These are phyloP conservation scores for Plecturocebus donacophilus DNA, from an alignment of 2,113 vertebrate genomes.

Conservation along the genomic window DNA sequence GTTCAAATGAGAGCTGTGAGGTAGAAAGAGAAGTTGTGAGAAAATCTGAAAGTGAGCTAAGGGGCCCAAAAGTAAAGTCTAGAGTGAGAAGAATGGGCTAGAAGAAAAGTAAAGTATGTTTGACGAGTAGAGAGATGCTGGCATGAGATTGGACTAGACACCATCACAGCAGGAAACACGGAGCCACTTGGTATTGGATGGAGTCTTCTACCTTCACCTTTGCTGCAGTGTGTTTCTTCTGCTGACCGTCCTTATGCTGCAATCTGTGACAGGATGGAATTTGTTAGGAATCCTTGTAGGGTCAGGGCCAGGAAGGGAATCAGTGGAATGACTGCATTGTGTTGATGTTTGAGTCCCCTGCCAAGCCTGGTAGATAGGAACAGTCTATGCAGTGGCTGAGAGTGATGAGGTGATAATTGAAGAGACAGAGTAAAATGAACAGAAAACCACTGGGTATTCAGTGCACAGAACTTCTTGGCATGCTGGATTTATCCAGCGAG, in stretches of 20 bases:
- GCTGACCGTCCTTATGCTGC: background rate
- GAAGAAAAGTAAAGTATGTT: background rate
- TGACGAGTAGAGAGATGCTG: background rate
- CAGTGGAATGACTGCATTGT: background rate
- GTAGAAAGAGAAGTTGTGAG: background rate
- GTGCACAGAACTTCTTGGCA: background rate
- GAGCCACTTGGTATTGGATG: background rate
- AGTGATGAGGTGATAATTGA: background rate
- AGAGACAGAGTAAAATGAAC: background rate
- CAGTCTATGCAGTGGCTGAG: background rate
- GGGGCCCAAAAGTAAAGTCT: fast-evolving
- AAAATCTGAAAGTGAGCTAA: background rate
- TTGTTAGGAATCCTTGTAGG: background rate
- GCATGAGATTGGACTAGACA: fast-evolving
- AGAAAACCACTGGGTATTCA: background rate
- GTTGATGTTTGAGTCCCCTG: background rate
- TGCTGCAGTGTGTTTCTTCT: background rate
- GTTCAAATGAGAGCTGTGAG: background rate
- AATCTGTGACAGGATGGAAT: background rate
- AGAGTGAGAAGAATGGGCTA: background rate
- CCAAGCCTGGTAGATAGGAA: background rate
- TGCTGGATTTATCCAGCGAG: background rate
- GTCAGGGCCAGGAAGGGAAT: background rate
- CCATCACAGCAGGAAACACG: fast-evolving
- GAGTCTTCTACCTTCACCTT: background rate